These are phyloP conservation scores for Dioctria rufipes DNA, from an alignment of 2,888 invertebrate species.

Conservation along the genomic window DNA sequence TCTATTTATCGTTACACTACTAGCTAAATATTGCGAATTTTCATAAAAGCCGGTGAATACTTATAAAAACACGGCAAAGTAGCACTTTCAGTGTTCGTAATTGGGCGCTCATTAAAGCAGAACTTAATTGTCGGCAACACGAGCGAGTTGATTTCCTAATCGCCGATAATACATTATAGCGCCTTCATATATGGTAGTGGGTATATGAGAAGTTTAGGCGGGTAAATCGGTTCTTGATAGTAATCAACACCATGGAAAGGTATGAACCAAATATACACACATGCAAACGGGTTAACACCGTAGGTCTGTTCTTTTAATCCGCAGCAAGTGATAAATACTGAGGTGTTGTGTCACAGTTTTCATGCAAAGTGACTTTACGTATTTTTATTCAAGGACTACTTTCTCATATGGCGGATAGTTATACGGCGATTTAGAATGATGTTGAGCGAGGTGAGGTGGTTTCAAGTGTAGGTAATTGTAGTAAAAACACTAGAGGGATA, in stretches of 20 bases:
- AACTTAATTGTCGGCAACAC: slow-evolving; percentile 8
- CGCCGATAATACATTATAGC: background rate
- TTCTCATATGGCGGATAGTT: background rate
- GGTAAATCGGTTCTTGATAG: too few relatives aligned
- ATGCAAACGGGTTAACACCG: too few relatives aligned
- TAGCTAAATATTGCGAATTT: slow-evolving; percentile 3
- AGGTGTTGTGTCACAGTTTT: slow-evolving; percentile 32
- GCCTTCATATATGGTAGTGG: too few relatives aligned
- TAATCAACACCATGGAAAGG: too few relatives aligned
- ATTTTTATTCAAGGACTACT: slow-evolving; percentile 12
- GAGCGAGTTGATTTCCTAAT: slow-evolving; percentile 21
- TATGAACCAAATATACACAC: too few relatives aligned
- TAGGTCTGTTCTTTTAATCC: background rate
- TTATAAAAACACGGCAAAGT: slow-evolving; percentile 22
- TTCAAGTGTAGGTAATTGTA: background rate
- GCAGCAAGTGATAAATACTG: slow-evolving; percentile 8
- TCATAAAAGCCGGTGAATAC: background rate
- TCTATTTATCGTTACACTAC: too few relatives aligned
- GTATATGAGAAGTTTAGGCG: too few relatives aligned
- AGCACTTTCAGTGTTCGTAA: slow-evolving; percentile 4
- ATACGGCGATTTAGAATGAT: background rate
- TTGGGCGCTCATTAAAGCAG: slow-evolving; percentile 18
- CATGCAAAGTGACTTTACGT: slow-evolving; percentile 15
- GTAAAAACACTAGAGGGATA: slow-evolving; percentile 6
- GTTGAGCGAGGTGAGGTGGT: background rate